Base-by-base conservation (phyloP, 37 sponge, comb jelly and placozoan genomes). In the Geodia barretti region DNA sequence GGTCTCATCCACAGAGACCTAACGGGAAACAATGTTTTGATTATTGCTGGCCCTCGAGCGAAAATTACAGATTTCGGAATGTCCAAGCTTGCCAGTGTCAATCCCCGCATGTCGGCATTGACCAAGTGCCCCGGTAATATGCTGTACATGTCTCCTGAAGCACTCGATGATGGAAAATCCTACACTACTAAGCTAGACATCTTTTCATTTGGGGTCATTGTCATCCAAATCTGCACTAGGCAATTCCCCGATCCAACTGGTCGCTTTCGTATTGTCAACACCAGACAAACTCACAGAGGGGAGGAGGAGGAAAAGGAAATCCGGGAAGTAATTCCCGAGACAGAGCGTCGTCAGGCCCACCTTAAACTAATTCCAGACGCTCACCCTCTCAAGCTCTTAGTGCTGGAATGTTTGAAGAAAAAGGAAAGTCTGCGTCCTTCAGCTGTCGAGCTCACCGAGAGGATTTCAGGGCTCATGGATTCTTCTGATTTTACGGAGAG, bases 141-240 rank as follows among this genome's bases (percentile, higher is more conserved):
- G 31, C 79, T 62, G 25, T 86, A 86, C 79, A 86, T 86, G 86
- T 79, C 86, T 26, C 86, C 86, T 20, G 86, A 86, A 60, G 79
- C 86, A 28, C 72, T 63, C 35, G 20, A 31, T 4, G 39, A 58
- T 21, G 35, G 34, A 39, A 43, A 73, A 21, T 9, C 20, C 0
- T 79, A 86, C 34, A 43, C 79, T 39, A 37, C 66, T 14, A 84
- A 76, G 38, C 67, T 78, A 28, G 86, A 86, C 36, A 64, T 61
- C 30, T 86, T 86, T 59, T 79, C 79, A 29, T 78, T 72, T 34
- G 86, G 79, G 2, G 86, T 78, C 0, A 42, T 86, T 24, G 5
- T 37, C n/a, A 2, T 86, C 37, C 86, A 86, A 35, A 79, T 86
- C 7, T 9, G 78, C 17, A 78, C 86, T 0, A 33, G 79, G 8